A percentile compares a stretch with the other conserved stretches of the same genome.
Conservation (phyloP, 2,113 vertebrate genomes). For the Grammomys dolichurus region DNA sequence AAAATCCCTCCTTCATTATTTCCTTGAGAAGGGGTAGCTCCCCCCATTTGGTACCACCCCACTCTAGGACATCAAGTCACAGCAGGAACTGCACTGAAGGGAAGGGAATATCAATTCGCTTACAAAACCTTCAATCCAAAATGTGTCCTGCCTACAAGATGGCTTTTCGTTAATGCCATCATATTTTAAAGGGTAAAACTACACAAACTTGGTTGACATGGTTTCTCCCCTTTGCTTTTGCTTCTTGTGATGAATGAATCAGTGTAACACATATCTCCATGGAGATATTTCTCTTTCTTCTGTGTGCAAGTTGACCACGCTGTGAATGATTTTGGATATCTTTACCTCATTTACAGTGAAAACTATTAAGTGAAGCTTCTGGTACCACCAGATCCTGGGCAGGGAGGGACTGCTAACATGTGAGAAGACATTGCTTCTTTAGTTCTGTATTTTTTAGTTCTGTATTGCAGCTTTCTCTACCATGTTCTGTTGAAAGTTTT, state of each 20-base stretch:
- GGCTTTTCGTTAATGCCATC: neutral
- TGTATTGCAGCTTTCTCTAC: neutral
- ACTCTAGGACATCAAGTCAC: no score
- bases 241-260: neutral
- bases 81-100: no score
- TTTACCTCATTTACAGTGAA: neutral
- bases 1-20: no score
- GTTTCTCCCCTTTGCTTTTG: neutral
- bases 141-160: no score
- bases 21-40: no score
- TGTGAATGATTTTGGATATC: neutral
- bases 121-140: no score
- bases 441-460: no score
- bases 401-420: neutral
- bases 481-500: neutral
- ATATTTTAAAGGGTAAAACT: neutral
- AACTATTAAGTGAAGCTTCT: neutral
- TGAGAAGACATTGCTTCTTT: neutral
- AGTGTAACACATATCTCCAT: neutral
- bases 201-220: neutral
- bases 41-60: no score
- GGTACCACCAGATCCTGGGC: neutral
- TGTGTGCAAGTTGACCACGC: neutral
- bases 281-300: slow-evolving; percentile 15
- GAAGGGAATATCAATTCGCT: no score